Base-by-base conservation (phyloP, 1,140 invertebrate genomes). In the Tyrophagus putrescentiae region DNA sequence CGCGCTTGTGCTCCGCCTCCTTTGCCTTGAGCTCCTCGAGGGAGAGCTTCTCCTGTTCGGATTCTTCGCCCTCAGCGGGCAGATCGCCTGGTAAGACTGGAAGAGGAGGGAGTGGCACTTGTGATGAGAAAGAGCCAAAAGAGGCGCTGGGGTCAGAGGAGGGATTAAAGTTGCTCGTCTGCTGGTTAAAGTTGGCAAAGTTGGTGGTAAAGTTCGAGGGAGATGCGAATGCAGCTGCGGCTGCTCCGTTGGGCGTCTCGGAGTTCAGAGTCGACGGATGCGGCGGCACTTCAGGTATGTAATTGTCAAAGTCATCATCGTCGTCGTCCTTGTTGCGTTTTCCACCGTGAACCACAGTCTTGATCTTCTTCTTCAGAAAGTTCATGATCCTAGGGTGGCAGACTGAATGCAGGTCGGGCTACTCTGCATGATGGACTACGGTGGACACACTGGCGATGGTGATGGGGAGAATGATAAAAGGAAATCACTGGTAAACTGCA, bases 301-400 rank as follows among this genome's bases (percentile, higher is more conserved):
- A 64, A 32, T 63, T 54, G 44, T 60, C 61, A 28, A 45, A 63
- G 32, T 50, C 29, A 54, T 64, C 63, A 28, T 64, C 63, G n/a
- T 62, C 60, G 34, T 63, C 60, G 34, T 57, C 28, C 32, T 59
- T 50, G 18, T 25, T 33, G 18, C 58, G 48, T 54, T 54, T 54
- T 9, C 13, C 1, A 27, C 60, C 52, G 21, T 64, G 39, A 13
- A 27, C 29, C n/a, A 54, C 52, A 27, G 16, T 54, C 42, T 64
- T 64, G 16, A 64, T 23, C 32, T 64, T 63, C 29, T 64, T 64
- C 52, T 64, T 64, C 13, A 64, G 27, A 60, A 54, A 64, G 41
- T 64, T 64, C 63, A 64, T 64, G 41, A 34, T 50, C 41, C 34
- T 18, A 1, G 7, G 31, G 33, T 9, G 3, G 9, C 13, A 29